Conservation (phyloP, 2,888 invertebrate genomes). For the Phaedon cochleariae region DNA sequence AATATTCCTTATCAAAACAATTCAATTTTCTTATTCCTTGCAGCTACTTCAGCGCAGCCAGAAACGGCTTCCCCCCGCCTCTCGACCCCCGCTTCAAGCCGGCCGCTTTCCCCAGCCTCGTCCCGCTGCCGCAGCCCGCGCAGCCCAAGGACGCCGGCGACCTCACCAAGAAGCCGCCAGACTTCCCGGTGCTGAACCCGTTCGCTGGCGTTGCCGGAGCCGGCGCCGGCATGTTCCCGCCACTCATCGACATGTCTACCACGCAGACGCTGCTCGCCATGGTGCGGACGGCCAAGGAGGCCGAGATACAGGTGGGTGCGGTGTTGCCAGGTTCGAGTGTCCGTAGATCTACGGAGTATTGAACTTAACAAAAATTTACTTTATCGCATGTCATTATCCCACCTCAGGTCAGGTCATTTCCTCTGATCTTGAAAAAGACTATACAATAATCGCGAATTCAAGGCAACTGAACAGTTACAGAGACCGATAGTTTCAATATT, state of each 20-base stretch:
- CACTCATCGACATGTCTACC: constrained; percentile 88
- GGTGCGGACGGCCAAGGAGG: constrained; percentile 67
- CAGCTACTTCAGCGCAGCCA: constrained; percentile 66
- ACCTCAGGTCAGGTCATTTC: no score
- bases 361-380: no score
- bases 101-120: constrained; percentile 61
- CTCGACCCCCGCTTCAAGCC: constrained; percentile 71
- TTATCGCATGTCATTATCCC: no score
- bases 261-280: constrained; percentile 67
- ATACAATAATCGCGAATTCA: no score
- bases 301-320: constrained; percentile 59
- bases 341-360: neutral
- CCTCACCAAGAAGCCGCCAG: constrained; percentile 51
- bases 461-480: no score
- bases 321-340: constrained; percentile 43
- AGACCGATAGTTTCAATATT: no score
- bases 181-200: constrained; percentile 56
- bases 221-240: constrained; percentile 73
- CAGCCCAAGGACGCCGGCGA: constrained; percentile 36
- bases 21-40: neutral
- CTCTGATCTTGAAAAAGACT: no score
- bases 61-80: constrained; percentile 72
- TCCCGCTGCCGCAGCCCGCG: constrained; percentile 55
- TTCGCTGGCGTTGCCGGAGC: constrained; percentile 58
- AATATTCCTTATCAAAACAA: no score